These are phyloP conservation scores for Diploscapter pachys DNA, from an alignment of 1,140 invertebrate genomes.

Conservation along the genomic window DNA sequence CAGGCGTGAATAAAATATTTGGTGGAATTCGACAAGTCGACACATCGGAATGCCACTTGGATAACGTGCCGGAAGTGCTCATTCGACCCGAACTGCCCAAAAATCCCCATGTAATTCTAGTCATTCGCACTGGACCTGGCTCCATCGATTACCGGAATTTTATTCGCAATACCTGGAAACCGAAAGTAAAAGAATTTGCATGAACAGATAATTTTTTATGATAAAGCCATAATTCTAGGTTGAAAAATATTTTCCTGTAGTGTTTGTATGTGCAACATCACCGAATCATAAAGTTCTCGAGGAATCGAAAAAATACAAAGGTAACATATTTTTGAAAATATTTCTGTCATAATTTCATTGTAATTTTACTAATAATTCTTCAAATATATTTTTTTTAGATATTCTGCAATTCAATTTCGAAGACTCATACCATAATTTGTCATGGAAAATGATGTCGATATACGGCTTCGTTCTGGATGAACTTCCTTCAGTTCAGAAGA, in stretches of 20 bases:
- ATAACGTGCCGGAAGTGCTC: conserved; percentile 30
- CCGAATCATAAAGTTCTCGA: conserved; percentile 5
- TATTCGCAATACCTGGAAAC: conserved; percentile 49
- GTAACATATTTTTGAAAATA: conserved; percentile 1
- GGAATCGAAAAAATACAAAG: conserved; percentile 24
- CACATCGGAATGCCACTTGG: conserved; percentile 27
- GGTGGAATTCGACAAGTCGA: conserved; percentile 7
- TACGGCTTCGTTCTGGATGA: conserved; percentile 46
- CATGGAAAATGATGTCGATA: conserved; percentile 56
- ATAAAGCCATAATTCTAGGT: conserved; percentile 13
- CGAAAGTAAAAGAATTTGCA: neutral
- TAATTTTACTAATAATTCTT: conserved; percentile 21
- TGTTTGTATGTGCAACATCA: conserved; percentile 24
- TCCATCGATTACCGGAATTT: conserved; percentile 48
- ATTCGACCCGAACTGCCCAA: conserved; percentile 35
- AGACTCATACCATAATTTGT: conserved; percentile 55
- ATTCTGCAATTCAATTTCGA: conserved; percentile 56
- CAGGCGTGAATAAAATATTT: conserved; percentile 28
- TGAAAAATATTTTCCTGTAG: conserved; percentile 18
- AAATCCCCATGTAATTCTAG: conserved; percentile 37
- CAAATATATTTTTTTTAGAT: conserved; percentile 38
- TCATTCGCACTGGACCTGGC: conserved; percentile 48
- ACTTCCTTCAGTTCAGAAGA: conserved; percentile 42
- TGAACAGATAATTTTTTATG: no score
- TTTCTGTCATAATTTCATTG: no score